Conservation (phyloP, 1,140 invertebrate species). For the Drosophila kurseongensis region DNA sequence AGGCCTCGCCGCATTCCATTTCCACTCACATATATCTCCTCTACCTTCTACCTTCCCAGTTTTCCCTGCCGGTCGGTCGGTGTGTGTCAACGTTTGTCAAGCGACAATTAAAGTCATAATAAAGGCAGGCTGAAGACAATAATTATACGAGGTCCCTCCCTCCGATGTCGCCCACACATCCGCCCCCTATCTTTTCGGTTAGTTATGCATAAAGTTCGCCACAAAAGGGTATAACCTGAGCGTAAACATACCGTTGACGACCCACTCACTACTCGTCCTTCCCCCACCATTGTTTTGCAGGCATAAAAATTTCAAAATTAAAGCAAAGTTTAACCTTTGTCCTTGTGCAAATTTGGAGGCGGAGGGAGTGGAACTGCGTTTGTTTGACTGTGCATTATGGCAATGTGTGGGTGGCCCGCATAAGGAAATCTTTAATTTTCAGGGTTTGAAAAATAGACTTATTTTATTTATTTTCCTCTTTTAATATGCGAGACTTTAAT, state of each 20-base stretch:
- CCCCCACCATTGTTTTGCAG: slow-evolving; percentile 27
- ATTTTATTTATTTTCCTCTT: slow-evolving; percentile 11
- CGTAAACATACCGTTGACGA: slow-evolving; percentile 36
- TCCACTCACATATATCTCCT: slow-evolving; percentile 4
- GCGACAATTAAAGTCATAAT: slow-evolving; percentile 74
- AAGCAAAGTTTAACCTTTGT: slow-evolving; percentile 57
- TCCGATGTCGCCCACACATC: background rate
- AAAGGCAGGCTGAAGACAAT: slow-evolving; percentile 60
- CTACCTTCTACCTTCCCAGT: slow-evolving; percentile 2
- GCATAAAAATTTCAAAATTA: slow-evolving; percentile 59
- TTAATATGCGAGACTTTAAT: background rate
- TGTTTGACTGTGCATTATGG: background rate
- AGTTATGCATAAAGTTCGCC: slow-evolving; percentile 64
- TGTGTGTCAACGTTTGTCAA: slow-evolving; percentile 47
- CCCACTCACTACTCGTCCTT: background rate
- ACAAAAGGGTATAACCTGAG: slow-evolving; percentile 54
- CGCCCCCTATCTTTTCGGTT: slow-evolving; percentile 22
- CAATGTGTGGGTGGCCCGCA: slow-evolving; percentile 29
- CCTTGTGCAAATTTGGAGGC: slow-evolving; percentile 18
- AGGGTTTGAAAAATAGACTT: slow-evolving; percentile 1
- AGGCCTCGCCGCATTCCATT: slow-evolving; percentile 31
- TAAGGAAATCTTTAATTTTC: slow-evolving; percentile 16
- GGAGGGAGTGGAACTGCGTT: background rate
- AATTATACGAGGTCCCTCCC: slow-evolving; percentile 17
- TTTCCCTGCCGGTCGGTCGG: slow-evolving; percentile 6